Conservation (phyloP, 2,113 vertebrate species). For the Pseudorectes ferrugineus region DNA sequence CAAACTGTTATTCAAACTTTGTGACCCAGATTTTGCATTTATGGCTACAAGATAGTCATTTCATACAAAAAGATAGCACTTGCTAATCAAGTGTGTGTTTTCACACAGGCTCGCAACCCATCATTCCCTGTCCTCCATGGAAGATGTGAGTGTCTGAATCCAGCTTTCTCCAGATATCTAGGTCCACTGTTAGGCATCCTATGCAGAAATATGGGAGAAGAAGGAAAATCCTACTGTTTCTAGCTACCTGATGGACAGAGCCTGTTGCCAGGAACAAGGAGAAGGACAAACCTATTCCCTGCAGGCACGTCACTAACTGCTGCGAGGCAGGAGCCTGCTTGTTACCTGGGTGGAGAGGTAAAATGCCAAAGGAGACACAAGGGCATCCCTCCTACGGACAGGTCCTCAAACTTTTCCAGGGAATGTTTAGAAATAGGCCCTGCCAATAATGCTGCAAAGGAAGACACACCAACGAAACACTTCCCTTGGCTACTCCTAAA, state of each 20-base stretch:
- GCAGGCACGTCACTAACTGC: accelerated
- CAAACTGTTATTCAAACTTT: neutral
- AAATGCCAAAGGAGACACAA: neutral
- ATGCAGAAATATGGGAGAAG: neutral
- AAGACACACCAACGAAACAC: neutral
- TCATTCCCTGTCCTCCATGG: neutral
- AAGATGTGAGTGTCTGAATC: accelerated
- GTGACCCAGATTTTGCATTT: neutral
- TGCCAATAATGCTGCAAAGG: neutral
- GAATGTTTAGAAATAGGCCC: conserved; percentile 2
- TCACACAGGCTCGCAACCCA: neutral
- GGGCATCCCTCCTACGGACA: neutral
- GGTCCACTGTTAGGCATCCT: neutral
- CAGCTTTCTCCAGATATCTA: neutral
- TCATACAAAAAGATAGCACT: neutral
- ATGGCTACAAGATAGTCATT: neutral
- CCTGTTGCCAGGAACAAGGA: neutral
- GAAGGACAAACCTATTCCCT: neutral
- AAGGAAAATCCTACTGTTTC: neutral
- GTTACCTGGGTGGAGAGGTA: neutral
- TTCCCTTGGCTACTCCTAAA: neutral
- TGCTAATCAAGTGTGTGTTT: neutral
- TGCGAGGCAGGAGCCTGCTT: neutral
- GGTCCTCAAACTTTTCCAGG: neutral
- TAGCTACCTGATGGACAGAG: neutral